phyloP scores from a whole-genome alignment of 2,888 invertebrate genomes.

The Eupithecia dodoneata region DNA sequence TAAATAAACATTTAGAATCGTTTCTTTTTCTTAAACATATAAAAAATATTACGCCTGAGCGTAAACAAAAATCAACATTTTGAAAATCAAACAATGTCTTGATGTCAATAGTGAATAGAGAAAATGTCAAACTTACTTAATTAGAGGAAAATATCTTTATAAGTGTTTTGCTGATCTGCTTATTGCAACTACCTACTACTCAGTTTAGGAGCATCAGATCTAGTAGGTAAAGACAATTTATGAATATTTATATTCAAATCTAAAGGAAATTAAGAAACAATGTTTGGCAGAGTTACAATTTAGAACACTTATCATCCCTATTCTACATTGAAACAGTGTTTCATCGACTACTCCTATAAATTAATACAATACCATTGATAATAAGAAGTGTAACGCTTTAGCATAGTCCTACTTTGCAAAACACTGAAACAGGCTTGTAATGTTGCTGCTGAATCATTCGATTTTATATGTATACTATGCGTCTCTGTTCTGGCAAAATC shows the following conservation, averaged over 20 bases:
- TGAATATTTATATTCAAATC: not conserved
- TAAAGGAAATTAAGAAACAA: not conserved
- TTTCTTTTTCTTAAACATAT: not conserved
- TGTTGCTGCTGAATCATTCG: constrained; percentile 35
- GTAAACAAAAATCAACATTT: not conserved
- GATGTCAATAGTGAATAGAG: too few species aligned
- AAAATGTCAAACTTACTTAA: not conserved
- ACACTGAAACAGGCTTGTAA: constrained; percentile 75
- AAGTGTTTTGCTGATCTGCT: not conserved
- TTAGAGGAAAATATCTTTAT: not conserved
- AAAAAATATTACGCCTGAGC: not conserved
- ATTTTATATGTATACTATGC: not conserved
- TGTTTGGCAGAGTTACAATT: constrained; percentile 20
- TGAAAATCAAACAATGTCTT: not conserved
- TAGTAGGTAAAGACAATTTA: not conserved
- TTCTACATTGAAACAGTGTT: constrained; percentile 28
- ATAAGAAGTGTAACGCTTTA: constrained; percentile 19
- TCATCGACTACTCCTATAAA: constrained; percentile 25
- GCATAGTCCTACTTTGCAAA: constrained; percentile 45
- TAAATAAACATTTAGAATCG: not conserved
- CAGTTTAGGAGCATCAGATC: not conserved
- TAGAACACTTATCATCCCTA: constrained; percentile 22
- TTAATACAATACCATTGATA: constrained; percentile 24
- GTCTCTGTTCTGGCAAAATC: too few species aligned
- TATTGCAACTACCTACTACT: not conserved